A percentile compares a stretch with the other conserved stretches of the same genome.
These are phyloP conservation scores for Tauraco erythrolophus DNA, from an alignment of 2,113 vertebrate species.

Conservation along the genomic window DNA sequence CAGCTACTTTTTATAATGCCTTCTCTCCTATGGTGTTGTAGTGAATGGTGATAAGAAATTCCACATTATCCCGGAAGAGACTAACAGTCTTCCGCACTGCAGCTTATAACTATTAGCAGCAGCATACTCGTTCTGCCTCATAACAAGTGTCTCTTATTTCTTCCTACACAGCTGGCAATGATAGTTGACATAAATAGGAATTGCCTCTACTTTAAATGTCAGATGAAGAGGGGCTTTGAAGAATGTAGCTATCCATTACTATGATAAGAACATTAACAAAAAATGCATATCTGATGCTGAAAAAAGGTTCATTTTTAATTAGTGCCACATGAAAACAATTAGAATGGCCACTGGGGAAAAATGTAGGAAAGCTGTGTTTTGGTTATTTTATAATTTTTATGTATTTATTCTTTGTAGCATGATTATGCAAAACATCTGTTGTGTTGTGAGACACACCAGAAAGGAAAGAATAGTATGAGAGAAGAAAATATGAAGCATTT, in stretches of 20 bases:
- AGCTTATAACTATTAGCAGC: constrained; percentile 4
- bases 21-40: background rate
- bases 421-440: background rate
- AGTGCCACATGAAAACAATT: constrained; percentile 51
- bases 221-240: constrained; percentile 1
- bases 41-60: background rate
- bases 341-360: constrained; percentile 40
- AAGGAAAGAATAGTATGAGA: background rate
- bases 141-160: constrained; percentile 42
- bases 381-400: background rate
- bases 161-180: background rate
- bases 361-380: background rate
- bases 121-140: background rate
- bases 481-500: background rate
- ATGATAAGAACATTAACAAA: constrained; percentile 15
- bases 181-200: constrained; percentile 49
- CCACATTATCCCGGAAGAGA: background rate
- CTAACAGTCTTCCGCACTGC: background rate
- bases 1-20: background rate
- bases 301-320: constrained; percentile 45
- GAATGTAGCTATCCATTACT: constrained; percentile 3
- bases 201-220: constrained; percentile 55
- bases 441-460: background rate
- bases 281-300: background rate
- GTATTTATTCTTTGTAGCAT: background rate